phyloP scores from a whole-genome alignment of 2,888 invertebrate species.

The Panopea generosa region DNA sequence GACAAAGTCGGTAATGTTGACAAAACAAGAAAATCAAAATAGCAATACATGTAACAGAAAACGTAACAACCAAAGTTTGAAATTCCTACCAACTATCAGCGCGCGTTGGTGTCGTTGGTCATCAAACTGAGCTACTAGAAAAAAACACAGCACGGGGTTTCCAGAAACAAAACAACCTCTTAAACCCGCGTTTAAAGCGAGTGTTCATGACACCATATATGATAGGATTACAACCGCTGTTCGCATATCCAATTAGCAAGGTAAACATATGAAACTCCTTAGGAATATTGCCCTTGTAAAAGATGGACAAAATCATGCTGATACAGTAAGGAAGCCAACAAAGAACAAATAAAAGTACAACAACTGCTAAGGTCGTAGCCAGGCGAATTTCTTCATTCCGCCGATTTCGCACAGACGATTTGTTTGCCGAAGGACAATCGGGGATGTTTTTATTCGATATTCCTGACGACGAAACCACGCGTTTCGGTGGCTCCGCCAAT shows the following conservation, averaged over 20 bases:
- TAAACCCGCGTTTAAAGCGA: conserved; percentile 73
- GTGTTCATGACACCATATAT: conserved; percentile 81
- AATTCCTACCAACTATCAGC: no score
- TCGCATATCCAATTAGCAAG: conserved; percentile 78
- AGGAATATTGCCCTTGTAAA: conserved; percentile 55
- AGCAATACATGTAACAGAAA: no score
- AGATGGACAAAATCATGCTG: conserved; percentile 78
- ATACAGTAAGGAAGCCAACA: conserved; percentile 82
- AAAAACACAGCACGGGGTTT: not conserved
- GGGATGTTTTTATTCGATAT: no score
- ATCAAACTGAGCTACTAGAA: no score
- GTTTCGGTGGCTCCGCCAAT: no score
- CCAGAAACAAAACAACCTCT: conserved; percentile 58
- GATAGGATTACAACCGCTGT: conserved; percentile 79
- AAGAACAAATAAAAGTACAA: conserved; percentile 77
- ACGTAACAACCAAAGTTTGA: no score
- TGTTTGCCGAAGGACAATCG: no score
- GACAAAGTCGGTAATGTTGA: no score
- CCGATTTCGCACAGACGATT: conserved; percentile 2
- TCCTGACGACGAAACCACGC: no score
- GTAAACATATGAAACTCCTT: conserved; percentile 74
- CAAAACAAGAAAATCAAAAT: no score
- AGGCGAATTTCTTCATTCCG: conserved; percentile 71
- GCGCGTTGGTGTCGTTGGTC: no score
- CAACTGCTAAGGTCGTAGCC: conserved; percentile 71